Evolutionary conservation across 2,113 vertebrate species (phyloP).

Genomic region (Coptodon bakossiorum): DNA sequence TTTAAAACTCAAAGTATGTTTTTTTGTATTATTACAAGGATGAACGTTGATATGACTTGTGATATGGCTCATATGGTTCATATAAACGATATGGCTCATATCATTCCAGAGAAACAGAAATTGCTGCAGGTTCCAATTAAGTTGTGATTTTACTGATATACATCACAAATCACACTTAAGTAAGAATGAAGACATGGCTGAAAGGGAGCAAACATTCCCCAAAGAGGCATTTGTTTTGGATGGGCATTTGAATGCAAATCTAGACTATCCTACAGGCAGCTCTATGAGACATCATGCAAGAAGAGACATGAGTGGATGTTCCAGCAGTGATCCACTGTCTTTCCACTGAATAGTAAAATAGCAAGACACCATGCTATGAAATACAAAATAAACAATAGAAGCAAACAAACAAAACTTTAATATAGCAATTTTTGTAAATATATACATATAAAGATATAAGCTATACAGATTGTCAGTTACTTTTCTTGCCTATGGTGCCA

Average conservation of each 20-base stretch:
- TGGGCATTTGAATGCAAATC: background rate
- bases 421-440: background rate
- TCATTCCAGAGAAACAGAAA: background rate
- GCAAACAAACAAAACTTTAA: background rate
- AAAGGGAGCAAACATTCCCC: background rate
- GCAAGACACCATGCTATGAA: background rate
- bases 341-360: background rate
- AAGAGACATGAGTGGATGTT: background rate
- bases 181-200: background rate
- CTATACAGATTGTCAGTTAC: background rate
- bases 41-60: background rate
- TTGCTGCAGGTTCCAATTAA: background rate
- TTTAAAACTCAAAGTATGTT: background rate
- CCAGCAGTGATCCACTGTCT: background rate
- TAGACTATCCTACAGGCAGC: background rate
- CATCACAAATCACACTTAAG: background rate
- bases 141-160: background rate
- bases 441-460: background rate
- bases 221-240: background rate
- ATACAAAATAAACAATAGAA: background rate
- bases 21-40: background rate
- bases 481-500: background rate
- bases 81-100: background rate
- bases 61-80: background rate
- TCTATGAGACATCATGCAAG: background rate